Conservation (phyloP, 2,113 vertebrate species). For the Psittacara wagleri region DNA sequence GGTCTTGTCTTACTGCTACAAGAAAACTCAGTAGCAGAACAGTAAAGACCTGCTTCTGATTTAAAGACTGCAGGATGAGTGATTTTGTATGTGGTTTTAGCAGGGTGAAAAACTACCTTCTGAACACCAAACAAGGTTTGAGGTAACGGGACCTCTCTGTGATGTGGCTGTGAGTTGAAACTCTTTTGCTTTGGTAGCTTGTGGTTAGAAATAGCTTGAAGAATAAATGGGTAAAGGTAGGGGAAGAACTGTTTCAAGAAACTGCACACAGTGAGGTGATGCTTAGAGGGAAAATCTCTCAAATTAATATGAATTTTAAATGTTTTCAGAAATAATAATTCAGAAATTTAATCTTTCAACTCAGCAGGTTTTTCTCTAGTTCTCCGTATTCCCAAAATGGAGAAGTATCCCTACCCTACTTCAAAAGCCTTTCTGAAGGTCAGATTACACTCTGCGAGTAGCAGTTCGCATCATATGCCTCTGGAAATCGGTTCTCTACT, state of each 20-base stretch:
- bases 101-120: constrained; percentile 15
- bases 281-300: background rate
- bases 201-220: constrained; percentile 46
- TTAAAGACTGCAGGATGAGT: background rate
- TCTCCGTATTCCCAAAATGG: background rate
- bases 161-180: constrained; percentile 60
- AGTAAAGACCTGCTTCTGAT: background rate
- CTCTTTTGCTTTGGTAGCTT: constrained; percentile 16
- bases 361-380: background rate
- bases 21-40: background rate
- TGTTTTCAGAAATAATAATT: background rate
- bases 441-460: background rate
- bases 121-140: constrained; percentile 35
- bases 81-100: constrained; percentile 47
- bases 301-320: background rate
- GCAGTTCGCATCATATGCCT: background rate
- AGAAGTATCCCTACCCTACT: background rate
- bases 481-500: background rate
- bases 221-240: background rate
- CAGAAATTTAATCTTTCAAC: background rate
- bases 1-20: background rate
- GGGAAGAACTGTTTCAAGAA: background rate
- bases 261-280: background rate
- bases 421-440: background rate
- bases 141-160: constrained; percentile 50